Conservation (phyloP, 2,797 vertebrate genomes). For the Mus minutoides region DNA sequence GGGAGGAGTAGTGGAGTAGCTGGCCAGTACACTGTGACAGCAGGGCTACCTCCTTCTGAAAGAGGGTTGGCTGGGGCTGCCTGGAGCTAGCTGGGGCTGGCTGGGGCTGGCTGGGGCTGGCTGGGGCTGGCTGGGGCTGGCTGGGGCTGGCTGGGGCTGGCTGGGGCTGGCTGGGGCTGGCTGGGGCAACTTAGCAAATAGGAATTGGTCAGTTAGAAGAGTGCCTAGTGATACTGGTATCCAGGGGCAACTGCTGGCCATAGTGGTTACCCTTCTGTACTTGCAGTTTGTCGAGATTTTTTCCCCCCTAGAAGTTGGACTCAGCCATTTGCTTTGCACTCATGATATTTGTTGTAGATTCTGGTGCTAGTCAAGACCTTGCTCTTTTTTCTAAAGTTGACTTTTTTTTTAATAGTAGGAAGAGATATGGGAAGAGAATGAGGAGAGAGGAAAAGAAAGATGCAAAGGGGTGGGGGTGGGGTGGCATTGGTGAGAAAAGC, state of each 20-base stretch:
- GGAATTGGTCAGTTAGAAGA: constrained; percentile 48
- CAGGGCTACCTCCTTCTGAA: constrained; percentile 20
- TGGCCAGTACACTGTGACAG: constrained; percentile 45
- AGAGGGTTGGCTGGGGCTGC: neutral
- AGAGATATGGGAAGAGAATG: neutral
- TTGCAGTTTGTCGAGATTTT: constrained; percentile 8
- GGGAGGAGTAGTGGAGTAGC: constrained; percentile 49
- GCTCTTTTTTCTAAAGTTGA: neutral
- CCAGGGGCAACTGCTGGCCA: constrained; percentile 20
- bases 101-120: neutral
- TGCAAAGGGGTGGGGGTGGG: neutral
- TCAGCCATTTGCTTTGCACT: constrained; percentile 68
- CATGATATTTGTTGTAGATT: constrained; percentile 76
- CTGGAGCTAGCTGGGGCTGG: constrained; percentile 1
- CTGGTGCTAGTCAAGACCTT: constrained; percentile 42
- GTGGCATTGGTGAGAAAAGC: neutral
- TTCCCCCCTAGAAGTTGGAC: neutral
- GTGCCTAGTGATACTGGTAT: constrained; percentile 52
- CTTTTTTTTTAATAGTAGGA: neutral
- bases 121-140: neutral
- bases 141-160: neutral
- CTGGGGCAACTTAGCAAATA: constrained; percentile 57
- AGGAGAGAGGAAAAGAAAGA: neutral
- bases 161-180: neutral
- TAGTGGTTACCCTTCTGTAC: neutral